Conservation (phyloP, 2,797 vertebrate species). For the Euphonia xanthogaster region DNA sequence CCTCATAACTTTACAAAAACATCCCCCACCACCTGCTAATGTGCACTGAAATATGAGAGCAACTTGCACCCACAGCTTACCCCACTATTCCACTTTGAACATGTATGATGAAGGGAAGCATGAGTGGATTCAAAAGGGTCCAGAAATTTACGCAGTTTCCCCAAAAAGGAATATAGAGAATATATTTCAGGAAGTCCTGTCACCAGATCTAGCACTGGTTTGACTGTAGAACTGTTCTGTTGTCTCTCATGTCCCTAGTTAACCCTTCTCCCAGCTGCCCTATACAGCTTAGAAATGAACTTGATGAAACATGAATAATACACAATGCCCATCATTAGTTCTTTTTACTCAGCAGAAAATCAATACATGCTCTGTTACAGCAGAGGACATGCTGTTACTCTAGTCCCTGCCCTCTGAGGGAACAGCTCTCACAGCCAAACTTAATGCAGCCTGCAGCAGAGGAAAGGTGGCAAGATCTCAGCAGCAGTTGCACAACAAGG, state of each 20-base stretch:
- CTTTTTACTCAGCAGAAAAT: slow-evolving; percentile 57
- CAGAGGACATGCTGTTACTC: neutral
- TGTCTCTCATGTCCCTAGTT: slow-evolving; percentile 32
- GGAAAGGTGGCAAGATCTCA: neutral
- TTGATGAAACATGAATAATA: slow-evolving; percentile 45
- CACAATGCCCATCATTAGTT: slow-evolving; percentile 55
- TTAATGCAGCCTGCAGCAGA: neutral
- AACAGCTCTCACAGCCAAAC: neutral
- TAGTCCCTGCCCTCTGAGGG: neutral
- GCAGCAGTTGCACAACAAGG: neutral
- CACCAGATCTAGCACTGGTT: neutral
- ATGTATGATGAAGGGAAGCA: neutral
- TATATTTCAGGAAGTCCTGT: neutral
- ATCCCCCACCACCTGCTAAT: neutral
- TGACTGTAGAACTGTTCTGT: neutral
- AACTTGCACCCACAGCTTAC: neutral
- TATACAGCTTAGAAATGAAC: slow-evolving; percentile 13
- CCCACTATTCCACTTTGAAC: neutral
- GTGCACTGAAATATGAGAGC: neutral
- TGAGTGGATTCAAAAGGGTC: neutral
- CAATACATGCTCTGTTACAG: slow-evolving; percentile 40
- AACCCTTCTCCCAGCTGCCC: slow-evolving; percentile 30
- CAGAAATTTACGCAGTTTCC: neutral
- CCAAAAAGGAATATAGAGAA: neutral
- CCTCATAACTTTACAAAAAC: neutral